These are phyloP conservation scores for Nineta flava DNA, from an alignment of 2,888 invertebrate genomes.

Conservation along the genomic window DNA sequence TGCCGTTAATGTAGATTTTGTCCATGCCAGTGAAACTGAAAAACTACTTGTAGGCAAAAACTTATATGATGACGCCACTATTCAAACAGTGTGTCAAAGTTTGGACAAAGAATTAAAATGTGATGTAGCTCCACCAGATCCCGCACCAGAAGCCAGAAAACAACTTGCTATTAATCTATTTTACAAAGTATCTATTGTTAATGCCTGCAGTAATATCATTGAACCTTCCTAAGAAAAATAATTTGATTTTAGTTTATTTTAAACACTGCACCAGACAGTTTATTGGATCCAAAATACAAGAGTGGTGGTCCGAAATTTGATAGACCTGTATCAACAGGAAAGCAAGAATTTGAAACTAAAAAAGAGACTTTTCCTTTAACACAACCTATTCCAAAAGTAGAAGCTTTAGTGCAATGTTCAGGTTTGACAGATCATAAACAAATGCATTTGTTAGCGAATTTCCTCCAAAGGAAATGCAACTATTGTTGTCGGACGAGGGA, in stretches of 20 bases:
- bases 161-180: slow-evolving; percentile 58
- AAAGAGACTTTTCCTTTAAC: slow-evolving; percentile 57
- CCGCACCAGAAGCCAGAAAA: slow-evolving; percentile 50
- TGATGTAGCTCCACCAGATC: slow-evolving; percentile 48
- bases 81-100: slow-evolving; percentile 29
- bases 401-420: slow-evolving; percentile 36
- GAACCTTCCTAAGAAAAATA: no score
- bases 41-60: slow-evolving; percentile 26
- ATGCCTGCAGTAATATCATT: no score
- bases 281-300: slow-evolving; percentile 29
- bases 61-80: slow-evolving; percentile 23
- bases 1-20: slow-evolving; percentile 35
- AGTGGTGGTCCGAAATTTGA: slow-evolving; percentile 43
- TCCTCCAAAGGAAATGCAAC: no score
- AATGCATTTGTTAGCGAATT: no score
- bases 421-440: no score
- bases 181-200: slow-evolving; percentile 65
- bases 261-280: slow-evolving; percentile 33
- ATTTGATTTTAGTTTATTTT: slow-evolving; percentile 66
- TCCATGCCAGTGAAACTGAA: slow-evolving; percentile 36
- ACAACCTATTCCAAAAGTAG: slow-evolving; percentile 57
- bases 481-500: no score
- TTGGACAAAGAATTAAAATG: slow-evolving; percentile 46
- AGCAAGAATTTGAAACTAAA: slow-evolving; percentile 53
- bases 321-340: slow-evolving; percentile 47